Evolutionary conservation across 2,797 vertebrate genomes (phyloP), one percentile per base, ranked within the genome.

Genomic region (Amblyraja radiata): DNA sequence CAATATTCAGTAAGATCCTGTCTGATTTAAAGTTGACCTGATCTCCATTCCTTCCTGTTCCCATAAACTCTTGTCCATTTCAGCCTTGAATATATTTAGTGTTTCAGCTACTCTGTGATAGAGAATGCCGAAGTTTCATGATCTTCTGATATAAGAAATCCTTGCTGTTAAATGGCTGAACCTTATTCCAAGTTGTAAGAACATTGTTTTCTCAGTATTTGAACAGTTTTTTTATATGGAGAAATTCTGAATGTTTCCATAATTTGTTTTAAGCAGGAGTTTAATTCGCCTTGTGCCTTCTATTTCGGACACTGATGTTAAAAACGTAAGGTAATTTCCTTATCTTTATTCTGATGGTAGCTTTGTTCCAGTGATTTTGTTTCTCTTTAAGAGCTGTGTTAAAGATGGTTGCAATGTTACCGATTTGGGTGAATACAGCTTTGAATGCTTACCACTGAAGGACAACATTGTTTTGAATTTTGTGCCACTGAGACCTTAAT

Each of bases 271-370:
- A 93, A 94, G 83, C 94, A 99, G 98, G 95, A 99, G 97, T 97
- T 97, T 99, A 95, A 95, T 99, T 94, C 96, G 95, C 93, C 96
- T 99, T 83, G 94, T 93, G 91, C 95, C 98, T 93, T 97, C 97
- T 93, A 95, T 94, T 94, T 65, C 96, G 93, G 95, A 96, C 93
- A 94, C 94, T 93, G 94, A 95, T 28, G 95, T 94, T 90, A 95
- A 96, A 93, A 96, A 96, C 93, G 95, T 93, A 93, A 97, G 96
- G 98, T 97, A 93, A 95, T 95, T 94, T 90, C 61, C 32, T 9
- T 36, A 68, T 6, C 61, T 68, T 0, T 88, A 21, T 18, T 88
- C 84, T 88, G 28, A 32, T 54, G 1, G n/a, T 68, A 54, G 0
- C n/a, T 88, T 1, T 21, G 58, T 36, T 71, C 16, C n/a, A 93